These are phyloP conservation scores for Neotoxoptera formosana DNA, from an alignment of 1,140 invertebrate species.

Conservation along the genomic window DNA sequence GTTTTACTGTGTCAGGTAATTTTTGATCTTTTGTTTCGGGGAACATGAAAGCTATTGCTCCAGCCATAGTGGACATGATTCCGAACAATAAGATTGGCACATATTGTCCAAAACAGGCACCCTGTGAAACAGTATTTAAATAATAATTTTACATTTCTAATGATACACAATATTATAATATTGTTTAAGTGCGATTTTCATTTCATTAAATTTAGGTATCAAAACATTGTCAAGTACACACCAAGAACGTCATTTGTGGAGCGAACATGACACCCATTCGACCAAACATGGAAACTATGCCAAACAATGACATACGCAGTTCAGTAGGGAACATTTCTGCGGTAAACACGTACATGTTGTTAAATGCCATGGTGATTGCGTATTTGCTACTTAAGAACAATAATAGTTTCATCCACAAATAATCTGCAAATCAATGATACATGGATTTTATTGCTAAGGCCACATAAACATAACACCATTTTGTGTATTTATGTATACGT, in stretches of 20 bases:
- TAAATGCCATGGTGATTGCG: conserved; percentile 74
- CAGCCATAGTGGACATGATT: conserved; percentile 70
- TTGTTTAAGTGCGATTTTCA: neutral
- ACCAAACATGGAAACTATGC: conserved; percentile 75
- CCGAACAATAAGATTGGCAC: conserved; percentile 72
- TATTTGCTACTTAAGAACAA: conserved; percentile 78
- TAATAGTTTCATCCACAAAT: conserved; percentile 30
- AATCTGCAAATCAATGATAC: conserved; percentile 11
- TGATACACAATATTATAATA: too few species aligned
- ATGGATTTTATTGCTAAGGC: neutral
- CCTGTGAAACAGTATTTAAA: neutral
- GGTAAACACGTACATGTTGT: conserved; percentile 75
- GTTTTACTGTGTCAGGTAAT: conserved; percentile 74
- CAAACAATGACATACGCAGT: conserved; percentile 71
- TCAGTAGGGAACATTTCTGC: conserved; percentile 78
- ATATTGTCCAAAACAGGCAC: neutral
- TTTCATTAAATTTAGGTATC: neutral
- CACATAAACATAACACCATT: neutral
- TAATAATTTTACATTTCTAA: neutral
- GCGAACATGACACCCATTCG: conserved; percentile 73
- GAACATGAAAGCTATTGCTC: conserved; percentile 70
- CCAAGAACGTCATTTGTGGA: conserved; percentile 74
- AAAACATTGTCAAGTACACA: conserved; percentile 61
- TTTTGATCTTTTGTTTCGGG: conserved; percentile 75
- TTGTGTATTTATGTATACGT: too few species aligned